Evolutionary conservation across 1,140 invertebrate genomes (phyloP), one percentile per base, ranked within the genome.

Genomic region (Apolygus lucorum): DNA sequence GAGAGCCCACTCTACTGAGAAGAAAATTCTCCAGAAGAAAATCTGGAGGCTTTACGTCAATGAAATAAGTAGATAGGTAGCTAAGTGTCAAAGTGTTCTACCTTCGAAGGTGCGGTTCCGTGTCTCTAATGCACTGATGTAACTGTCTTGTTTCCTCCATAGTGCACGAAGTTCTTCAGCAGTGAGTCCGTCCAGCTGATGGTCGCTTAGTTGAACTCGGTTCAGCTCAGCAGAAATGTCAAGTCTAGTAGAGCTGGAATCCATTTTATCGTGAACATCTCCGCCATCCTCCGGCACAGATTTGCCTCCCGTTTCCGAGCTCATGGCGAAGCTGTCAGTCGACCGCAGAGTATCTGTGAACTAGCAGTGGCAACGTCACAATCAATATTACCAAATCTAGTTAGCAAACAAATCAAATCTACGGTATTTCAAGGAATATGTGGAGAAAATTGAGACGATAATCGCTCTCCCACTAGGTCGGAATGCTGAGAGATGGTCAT

Each of bases 71-170:
- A n/a, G n/a, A n/a, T n/a, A n/a, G n/a, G n/a, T n/a, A n/a, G n/a
- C n/a, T n/a, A n/a, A n/a, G n/a, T n/a, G n/a, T n/a, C n/a, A n/a
- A n/a, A n/a, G n/a, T n/a, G 54, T 11, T 14, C 54, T 73, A 73
- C 72, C 72, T 73, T 73, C 72, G 68, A 65, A 42, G 72, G 17
- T 65, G 65, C 67, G 54, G 63, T 65, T 67, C 64, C 66, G 70
- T 28, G 72, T 42, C 69, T 72, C 68, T 52, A 73, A 67, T 8
- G 49, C 28, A 63, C 71, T 71, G 28, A 73, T 69, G 66, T 72
- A 73, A 66, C 34, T 64, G 67, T 73, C 71, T 71, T 73, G 72
- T 42, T 67, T 65, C 67, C 62, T 73, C 70, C 68, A 73, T n/a
- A 63, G 68, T 17, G 27, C 34, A 24, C 42, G 29, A 22, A 73